Base-by-base conservation (phyloP, 2,888 invertebrate genomes). In the Sisyra nigra region DNA sequence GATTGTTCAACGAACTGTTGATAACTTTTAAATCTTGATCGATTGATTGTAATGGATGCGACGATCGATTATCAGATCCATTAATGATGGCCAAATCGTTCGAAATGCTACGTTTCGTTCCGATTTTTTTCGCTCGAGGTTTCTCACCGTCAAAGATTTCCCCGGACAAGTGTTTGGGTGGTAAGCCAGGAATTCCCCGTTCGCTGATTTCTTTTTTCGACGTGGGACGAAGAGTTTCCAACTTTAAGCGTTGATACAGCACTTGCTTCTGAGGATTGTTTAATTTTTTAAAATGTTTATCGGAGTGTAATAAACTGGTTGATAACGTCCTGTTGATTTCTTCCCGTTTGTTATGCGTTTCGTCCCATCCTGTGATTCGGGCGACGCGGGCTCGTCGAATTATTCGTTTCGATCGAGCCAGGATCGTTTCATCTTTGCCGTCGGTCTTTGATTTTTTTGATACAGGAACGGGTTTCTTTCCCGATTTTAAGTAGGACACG, bases 401-500 rank as follows among this genome's bases (percentile, higher is more conserved):
- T 5, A 41, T 41, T 13, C 19, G 18, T 9, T 17, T 14, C 18
- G 34, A 6, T n/a, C 18, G 17, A 7, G 10, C 10, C 5, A n/a
- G 17, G 17, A 36, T 37, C 10, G 17, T 17, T 3, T 19, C 17
- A 7, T 19, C 10, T 7, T 18, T 6, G 3, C 33, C 14, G 3
- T 37, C 37, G 8, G 18, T 33, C 34, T 34, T 41, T 9, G 30
- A 34, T 5, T 15, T 30, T n/a, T 18, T 15, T 2, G 34, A 11
- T 19, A 31, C 17, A 13, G 30, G 13, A 13, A 34, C 34, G 34
- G 11, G 33, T n/a, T 19, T 19, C 19, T 34, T 15, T 9, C 41
- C 41, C 3, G 41, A 41, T 34, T 31, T 33, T 41, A 41, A 41
- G 18, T 41, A 41, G 11, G 41, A 41, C 2, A 41, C 41, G n/a